Percentiles rank a stretch among this genome's conserved stretches.
Evolutionary conservation across 2,888 invertebrate species (phyloP).

Genomic region (Chrysodeixis includens): DNA sequence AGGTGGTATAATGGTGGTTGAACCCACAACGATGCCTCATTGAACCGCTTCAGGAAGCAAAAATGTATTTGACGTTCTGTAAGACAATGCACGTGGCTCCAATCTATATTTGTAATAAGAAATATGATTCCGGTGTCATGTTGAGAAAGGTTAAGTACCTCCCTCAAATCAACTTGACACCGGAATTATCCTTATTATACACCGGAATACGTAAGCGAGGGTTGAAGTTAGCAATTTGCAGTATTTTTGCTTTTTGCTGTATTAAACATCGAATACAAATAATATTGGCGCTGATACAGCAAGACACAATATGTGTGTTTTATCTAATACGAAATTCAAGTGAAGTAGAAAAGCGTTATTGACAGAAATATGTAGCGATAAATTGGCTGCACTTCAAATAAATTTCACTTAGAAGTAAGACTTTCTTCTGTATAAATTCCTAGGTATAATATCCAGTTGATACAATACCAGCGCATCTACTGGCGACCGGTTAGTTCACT

Average conservation of each 20-base stretch:
- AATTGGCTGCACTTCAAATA: too few species aligned
- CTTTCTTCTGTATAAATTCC: neutral
- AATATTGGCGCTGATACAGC: too few species aligned
- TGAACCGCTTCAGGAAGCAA: neutral
- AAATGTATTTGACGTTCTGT: neutral
- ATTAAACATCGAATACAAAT: neutral
- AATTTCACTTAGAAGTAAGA: neutral
- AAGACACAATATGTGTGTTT: too few species aligned
- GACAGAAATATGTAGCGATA: too few species aligned
- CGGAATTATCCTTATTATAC: too few species aligned
- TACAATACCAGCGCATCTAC: neutral
- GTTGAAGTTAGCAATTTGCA: neutral
- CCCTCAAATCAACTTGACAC: too few species aligned
- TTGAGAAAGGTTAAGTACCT: neutral
- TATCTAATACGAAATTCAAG: too few species aligned
- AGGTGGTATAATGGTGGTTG: too few species aligned
- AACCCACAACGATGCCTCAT: too few species aligned
- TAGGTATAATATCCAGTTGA: neutral
- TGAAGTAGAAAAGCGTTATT: too few species aligned
- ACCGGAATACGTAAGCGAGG: neutral
- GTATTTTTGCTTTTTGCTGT: neutral
- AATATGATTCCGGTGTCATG: neutral
- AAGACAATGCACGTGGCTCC: neutral
- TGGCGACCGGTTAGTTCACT: slow-evolving; percentile 11
- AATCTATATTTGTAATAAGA: neutral